Evolutionary conservation across 2,797 vertebrate genomes (phyloP).

Genomic region (Hemitrygon akajei): DNA sequence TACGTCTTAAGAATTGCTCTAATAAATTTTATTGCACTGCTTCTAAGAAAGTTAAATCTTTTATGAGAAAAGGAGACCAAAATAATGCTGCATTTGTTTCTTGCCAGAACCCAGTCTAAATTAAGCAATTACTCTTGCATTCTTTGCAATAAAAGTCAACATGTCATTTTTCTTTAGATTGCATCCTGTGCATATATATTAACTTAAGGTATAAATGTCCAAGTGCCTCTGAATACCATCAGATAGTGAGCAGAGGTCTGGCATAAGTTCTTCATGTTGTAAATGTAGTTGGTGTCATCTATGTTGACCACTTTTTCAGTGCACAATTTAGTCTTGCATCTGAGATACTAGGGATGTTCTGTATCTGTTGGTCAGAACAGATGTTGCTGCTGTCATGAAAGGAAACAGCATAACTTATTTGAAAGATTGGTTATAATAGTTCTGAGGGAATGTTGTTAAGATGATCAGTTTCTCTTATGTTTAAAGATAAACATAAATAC

Average conservation of each 20-base stretch:
- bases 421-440: not conserved
- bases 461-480: not conserved
- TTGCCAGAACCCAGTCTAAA: too few species aligned
- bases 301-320: not conserved
- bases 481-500: not conserved
- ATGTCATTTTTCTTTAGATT: too few species aligned
- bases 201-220: too few species aligned
- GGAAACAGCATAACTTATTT: not conserved
- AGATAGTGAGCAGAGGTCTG: not conserved
- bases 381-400: not conserved
- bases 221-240: not conserved
- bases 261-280: not conserved
- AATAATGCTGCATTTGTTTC: too few species aligned
- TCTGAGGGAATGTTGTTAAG: not conserved
- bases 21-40: too few species aligned
- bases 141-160: too few species aligned
- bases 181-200: too few species aligned
- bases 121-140: too few species aligned
- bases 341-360: not conserved
- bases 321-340: not conserved
- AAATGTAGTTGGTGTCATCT: not conserved
- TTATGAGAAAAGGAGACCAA: too few species aligned
- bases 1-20: too few species aligned
- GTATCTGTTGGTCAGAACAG: not conserved
- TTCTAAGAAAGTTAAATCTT: too few species aligned